Conservation (phyloP, 1,140 invertebrate species). For the Rhyacophila brunnea region DNA sequence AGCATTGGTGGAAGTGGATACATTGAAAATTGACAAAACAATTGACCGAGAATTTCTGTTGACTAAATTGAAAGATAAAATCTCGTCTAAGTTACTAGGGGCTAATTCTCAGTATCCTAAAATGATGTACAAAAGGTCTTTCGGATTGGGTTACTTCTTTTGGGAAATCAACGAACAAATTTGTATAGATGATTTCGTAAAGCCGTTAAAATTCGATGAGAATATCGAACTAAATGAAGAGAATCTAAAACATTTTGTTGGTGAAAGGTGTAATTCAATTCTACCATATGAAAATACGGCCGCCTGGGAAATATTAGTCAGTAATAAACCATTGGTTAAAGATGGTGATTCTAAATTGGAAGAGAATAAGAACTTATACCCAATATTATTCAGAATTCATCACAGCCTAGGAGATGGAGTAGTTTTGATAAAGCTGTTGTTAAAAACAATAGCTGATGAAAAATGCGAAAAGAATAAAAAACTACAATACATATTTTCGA, state of each 20-base stretch:
- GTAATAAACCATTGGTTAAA: constrained; percentile 41
- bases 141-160: constrained; percentile 54
- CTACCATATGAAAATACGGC: constrained; percentile 49
- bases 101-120: constrained; percentile 36
- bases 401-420: constrained; percentile 55
- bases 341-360: constrained; percentile 17
- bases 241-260: constrained; percentile 43
- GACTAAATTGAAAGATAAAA: constrained; percentile 15
- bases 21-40: constrained; percentile 17
- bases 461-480: constrained; percentile 12
- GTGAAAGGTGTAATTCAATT: constrained; percentile 42
- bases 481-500: not conserved
- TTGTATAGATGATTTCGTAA: constrained; percentile 45
- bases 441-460: constrained; percentile 47
- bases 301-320: constrained; percentile 54
- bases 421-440: constrained; percentile 50
- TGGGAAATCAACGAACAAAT: constrained; percentile 47
- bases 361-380: constrained; percentile 39
- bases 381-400: constrained; percentile 54
- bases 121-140: constrained; percentile 46
- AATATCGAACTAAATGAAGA: constrained; percentile 37
- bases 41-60: constrained; percentile 10
- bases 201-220: constrained; percentile 42
- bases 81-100: constrained; percentile 11
- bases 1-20: constrained; percentile 45